phyloP scores from a whole-genome alignment of 2,797 vertebrate genomes.

The Sorex maritimensis region DNA sequence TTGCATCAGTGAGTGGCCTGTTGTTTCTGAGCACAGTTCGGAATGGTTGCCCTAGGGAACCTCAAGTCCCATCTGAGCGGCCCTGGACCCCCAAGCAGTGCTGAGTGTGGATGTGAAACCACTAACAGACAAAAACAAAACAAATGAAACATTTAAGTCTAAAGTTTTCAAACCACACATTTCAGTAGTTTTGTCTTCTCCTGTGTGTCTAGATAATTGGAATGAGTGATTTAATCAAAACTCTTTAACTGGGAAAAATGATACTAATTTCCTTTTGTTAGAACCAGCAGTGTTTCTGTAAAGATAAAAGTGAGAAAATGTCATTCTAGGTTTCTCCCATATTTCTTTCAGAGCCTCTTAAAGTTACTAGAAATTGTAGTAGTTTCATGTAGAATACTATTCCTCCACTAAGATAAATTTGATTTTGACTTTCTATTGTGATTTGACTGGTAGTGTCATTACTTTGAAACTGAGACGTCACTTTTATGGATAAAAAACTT shows the following conservation, averaged over 20 bases:
- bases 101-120: no score
- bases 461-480: conserved; percentile 38
- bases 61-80: no score
- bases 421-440: conserved; percentile 62
- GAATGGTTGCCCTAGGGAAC: no score
- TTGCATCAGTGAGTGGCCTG: no score
- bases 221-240: conserved; percentile 43
- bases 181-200: not conserved
- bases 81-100: no score
- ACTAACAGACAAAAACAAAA: no score
- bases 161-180: not conserved
- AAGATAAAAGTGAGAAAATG: conserved; percentile 23
- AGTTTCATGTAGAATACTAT: conserved; percentile 67
- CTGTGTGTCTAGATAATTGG: conserved; percentile 33
- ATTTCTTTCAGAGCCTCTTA: conserved; percentile 59
- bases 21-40: no score
- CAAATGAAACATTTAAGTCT: not conserved
- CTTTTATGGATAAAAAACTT: conserved; percentile 66
- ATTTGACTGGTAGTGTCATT: conserved; percentile 58
- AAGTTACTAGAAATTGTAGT: conserved; percentile 40
- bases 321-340: not conserved
- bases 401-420: conserved; percentile 68
- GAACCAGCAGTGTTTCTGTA: conserved; percentile 43
- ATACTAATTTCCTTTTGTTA: conserved; percentile 39
- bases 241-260: conserved; percentile 28